Evolutionary conservation across 1,140 invertebrate species (phyloP), one percentile per base, ranked within the genome.

Genomic region (Halictus rubicundus): DNA sequence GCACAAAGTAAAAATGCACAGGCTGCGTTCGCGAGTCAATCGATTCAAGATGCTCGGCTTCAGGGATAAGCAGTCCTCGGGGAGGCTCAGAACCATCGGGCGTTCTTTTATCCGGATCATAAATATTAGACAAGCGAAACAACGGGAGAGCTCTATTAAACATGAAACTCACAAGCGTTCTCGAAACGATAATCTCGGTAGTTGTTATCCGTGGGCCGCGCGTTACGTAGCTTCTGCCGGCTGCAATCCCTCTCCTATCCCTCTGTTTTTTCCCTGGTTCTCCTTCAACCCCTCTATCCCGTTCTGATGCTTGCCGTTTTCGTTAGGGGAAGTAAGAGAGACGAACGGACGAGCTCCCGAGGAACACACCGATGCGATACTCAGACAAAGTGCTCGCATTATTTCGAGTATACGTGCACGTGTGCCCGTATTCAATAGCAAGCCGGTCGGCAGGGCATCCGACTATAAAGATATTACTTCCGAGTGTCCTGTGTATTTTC

Each of bases 401-500:
- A 85, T 46, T 75, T 82, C 39, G 61, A 49, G n/a, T 37, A 68
- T 61, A 77, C 60, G n/a, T n/a, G 8, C 8, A n/a, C 57, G 27
- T 2, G 23, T 32, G 37, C 61, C 63, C 42, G 63, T 77, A 82
- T 77, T 81, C 57, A 75, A 76, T 82, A 63, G 46, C 23, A 39
- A 37, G 23, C 65, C 32, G 25, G 59, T 68, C 46, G 42, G 63
- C 65, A 60, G 19, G 69, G 59, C 52, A 61, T 21, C 25, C 52
- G 73, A 57, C 78, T 54, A 87, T 88, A 83, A 84, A 88, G 83
- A 88, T 86, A 86, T 88, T 87, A 89, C 75, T 82, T 82, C 71
- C 75, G 77, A 66, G 75, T 77, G 72, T 84, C 82, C 42, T 75
- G 52, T 85, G 75, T 78, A 80, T 88, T 85, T 89, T 88, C 27